Evolutionary conservation across 2,888 invertebrate species (phyloP), one percentile per base, ranked within the genome.

Genomic region (Panzeria rudis): DNA sequence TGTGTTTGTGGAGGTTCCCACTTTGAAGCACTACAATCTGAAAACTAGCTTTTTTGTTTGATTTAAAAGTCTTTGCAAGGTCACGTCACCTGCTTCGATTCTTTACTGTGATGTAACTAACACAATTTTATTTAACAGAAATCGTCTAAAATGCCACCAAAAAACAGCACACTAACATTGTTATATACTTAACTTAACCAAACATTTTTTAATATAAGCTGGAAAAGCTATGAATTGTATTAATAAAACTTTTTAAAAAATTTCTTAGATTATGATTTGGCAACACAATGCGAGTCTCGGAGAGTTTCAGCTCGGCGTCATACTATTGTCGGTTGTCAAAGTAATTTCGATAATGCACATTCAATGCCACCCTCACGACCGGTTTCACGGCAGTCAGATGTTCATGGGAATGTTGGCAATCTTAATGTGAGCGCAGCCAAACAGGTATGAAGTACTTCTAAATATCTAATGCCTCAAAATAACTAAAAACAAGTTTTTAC

Each of bases 271-370:
- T 97, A 97, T 91, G 97, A 97, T 93, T 93, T 97, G 92, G 97
- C 97, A 84, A 96, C 96, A 61, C 96, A 96, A 90, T 95, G 96
- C 90, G 96, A 96, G 78, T 95, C 95, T 59, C 94, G 96, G 78
- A 94, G 95, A 75, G 95, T 94, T 61, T 95, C 95, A 32, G 94
- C 94, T 93, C 94, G 95, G 73, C 95, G 95, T 79, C 97, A 95
- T 92, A 96, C 94, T 84, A 94, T 94, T 20, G 95, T 94, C 87
- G 95, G 95, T 83, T 94, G 92, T 93, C 93, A 93, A 86, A 92
- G 92, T 86, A 92, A 92, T 87, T 89, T 90, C 79, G 90, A 92
- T 83, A 94, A 93, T 91, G 92, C 93, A 62, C 91, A 92, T 87
- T 93, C 92, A 87, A 94, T 89, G 91, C 96, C 96, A 69, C 95